phyloP scores from a whole-genome alignment of 2,113 vertebrate species.

The Nerophis lumbriciformis region DNA sequence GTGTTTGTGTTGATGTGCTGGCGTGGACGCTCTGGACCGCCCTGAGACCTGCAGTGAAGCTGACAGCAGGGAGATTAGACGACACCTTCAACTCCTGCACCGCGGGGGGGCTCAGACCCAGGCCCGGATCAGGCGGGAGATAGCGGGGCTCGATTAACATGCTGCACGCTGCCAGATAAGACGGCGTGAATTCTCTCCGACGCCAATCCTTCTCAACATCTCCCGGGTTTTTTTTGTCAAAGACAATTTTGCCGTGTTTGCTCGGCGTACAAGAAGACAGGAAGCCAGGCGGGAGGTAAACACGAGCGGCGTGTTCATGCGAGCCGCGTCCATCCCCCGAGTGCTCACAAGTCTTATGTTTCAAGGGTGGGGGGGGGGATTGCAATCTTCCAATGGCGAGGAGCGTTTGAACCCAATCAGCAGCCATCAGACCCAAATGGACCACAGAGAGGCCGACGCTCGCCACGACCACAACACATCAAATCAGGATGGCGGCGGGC shows the following conservation, averaged over 20 bases:
- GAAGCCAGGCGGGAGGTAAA: constrained; percentile 7
- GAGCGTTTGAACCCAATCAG: constrained; percentile 65
- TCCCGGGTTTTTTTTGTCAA: constrained; percentile 24
- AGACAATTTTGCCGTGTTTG: constrained; percentile 42
- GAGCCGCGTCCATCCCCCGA: constrained; percentile 31
- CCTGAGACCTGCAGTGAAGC: neutral
- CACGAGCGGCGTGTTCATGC: neutral
- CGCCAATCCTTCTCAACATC: constrained; percentile 43
- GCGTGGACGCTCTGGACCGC: neutral
- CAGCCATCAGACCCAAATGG: constrained; percentile 56
- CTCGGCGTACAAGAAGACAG: constrained; percentile 9
- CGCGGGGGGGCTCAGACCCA: constrained; percentile 3
- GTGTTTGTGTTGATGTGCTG: too few species aligned
- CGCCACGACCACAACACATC: constrained; percentile 43
- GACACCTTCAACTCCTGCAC: constrained; percentile 6
- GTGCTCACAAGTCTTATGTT: constrained; percentile 40
- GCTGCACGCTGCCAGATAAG: constrained; percentile 57
- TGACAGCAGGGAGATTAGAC: constrained; percentile 10
- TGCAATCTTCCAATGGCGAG: constrained; percentile 61
- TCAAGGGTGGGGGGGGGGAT: constrained; percentile 42
- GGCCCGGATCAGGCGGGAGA: neutral
- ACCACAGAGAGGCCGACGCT: constrained; percentile 51
- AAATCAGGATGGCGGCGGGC: constrained; percentile 26
- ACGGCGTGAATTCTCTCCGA: constrained; percentile 44
- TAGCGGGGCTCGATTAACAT: constrained; percentile 51